Conservation (phyloP, 2,888 invertebrate genomes). For the Leucophenga maculata region DNA sequence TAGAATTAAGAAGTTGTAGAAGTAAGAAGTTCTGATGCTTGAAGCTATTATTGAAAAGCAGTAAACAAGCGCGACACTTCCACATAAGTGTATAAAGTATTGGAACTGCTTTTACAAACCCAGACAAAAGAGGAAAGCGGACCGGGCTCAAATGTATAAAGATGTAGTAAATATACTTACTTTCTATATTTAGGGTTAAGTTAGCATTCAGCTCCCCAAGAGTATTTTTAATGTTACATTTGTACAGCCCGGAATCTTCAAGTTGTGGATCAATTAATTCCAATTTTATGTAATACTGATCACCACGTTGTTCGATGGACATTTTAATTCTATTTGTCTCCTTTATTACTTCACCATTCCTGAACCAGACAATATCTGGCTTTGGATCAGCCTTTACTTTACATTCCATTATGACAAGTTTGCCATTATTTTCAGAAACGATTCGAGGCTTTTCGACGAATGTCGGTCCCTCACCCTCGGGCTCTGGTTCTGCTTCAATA, state of each 20-base stretch:
- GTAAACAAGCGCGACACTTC: too few relatives aligned
- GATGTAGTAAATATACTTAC: conserved; percentile 78
- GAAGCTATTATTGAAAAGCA: too few relatives aligned
- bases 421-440: conserved; percentile 86
- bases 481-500: conserved; percentile 96
- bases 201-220: conserved; percentile 98
- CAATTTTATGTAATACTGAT: conserved; percentile 88
- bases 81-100: too few relatives aligned
- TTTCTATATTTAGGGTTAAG: conserved; percentile 97
- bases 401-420: conserved; percentile 90
- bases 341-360: conserved; percentile 83
- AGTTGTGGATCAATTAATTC: conserved; percentile 92
- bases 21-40: neutral
- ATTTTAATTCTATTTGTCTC: conserved; percentile 88
- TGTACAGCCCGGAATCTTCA: conserved; percentile 97
- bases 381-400: conserved; percentile 87
- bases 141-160: too few relatives aligned
- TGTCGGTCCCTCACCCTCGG: conserved; percentile 93
- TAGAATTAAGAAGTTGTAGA: neutral
- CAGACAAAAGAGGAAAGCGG: too few relatives aligned
- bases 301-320: conserved; percentile 82
- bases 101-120: too few relatives aligned
- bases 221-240: conserved; percentile 96
- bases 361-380: conserved; percentile 87
- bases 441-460: conserved; percentile 94